Base-by-base conservation (phyloP, 2,113 vertebrate genomes). In the Miniopterus natalensis region DNA sequence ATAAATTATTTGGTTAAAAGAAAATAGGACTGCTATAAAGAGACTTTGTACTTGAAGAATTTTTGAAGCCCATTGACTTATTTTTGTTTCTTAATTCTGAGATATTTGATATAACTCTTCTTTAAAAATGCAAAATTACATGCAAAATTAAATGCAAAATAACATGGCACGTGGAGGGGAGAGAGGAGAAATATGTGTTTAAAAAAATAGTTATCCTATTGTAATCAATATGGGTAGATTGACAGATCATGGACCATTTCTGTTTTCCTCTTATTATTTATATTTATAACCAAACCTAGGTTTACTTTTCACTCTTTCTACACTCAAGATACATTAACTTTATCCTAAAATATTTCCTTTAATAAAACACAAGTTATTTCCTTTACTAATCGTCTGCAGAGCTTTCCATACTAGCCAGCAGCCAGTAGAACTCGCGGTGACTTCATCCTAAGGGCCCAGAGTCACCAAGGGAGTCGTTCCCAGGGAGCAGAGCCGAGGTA, bases 301-400 rank as follows among this genome's bases (percentile, higher is more conserved):
- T 57, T 79, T 74, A 25, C 57, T 68, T 93, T 78, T n/a, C 59
- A 40, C 0, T 31, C 66, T 15, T 61, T 66, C 27, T 65, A 29
- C 10, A 14, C 40, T 61, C 47, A 92, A 87, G 59, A 68, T 23
- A 31, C 1, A n/a, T 57, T 66, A 55, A 84, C 4, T 31, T 88
- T 90, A 42, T 36, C 15, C 14, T 66, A 40, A 85, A 81, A 6
- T 90, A 49, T 27, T 6, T 77, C 40, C 47, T 85, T 71, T 29
- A 42, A 65, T 80, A 80, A 79, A 80, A 90, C 31, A 55, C 45
- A n/a, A 84, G 73, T 2, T 85, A 49, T 81, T 90, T 95, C 5
- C 15, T 86, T 83, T 86, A 88, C 25, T 73, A 91, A 90, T 78
- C 83, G 20, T 55, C 27, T 63, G 42, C 6, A 71, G 89, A 77